Evolutionary conservation across 2,797 vertebrate species (phyloP).

Genomic region (Gambelia wislizenii): DNA sequence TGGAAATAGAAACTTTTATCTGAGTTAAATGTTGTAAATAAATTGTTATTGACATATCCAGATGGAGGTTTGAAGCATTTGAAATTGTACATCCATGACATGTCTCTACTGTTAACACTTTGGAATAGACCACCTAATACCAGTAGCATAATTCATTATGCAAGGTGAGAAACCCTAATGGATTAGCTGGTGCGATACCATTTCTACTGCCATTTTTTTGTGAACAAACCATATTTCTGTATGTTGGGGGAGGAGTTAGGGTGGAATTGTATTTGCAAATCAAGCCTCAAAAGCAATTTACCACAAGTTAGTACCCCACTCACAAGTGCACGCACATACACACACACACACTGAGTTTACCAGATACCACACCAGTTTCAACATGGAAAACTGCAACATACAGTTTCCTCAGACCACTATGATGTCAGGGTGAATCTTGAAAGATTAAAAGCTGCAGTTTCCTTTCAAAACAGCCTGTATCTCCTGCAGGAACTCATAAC

Average conservation of each 20-base stretch:
- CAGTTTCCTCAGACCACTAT: conserved; percentile 58
- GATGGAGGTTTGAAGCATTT: conserved; percentile 83
- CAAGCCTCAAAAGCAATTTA: conserved; percentile 73
- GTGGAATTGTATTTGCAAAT: conserved; percentile 75
- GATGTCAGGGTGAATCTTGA: conserved; percentile 64
- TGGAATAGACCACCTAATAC: conserved; percentile 69
- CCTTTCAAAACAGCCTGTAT: conserved; percentile 74
- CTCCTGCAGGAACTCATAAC: conserved; percentile 64
- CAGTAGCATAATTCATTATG: conserved; percentile 73
- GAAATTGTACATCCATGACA: conserved; percentile 78
- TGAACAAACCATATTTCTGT: conserved; percentile 82
- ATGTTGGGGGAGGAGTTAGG: conserved; percentile 75
- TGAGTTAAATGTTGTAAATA: conserved; percentile 94
- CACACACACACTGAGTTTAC: conserved; percentile 44
- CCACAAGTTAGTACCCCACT: conserved; percentile 69
- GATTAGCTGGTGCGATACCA: conserved; percentile 78
- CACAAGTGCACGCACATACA: conserved; percentile 10
- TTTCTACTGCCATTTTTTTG: conserved; percentile 84
- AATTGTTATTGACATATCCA: conserved; percentile 87
- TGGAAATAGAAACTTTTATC: conserved; percentile 86
- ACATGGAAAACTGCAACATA: conserved; percentile 63
- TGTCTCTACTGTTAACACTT: conserved; percentile 75
- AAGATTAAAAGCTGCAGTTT: conserved; percentile 73
- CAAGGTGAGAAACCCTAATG: conserved; percentile 73
- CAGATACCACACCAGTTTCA: conserved; percentile 69